Evolutionary conservation across 2,797 vertebrate genomes (phyloP).

Genomic region (Sciurus carolinensis): DNA sequence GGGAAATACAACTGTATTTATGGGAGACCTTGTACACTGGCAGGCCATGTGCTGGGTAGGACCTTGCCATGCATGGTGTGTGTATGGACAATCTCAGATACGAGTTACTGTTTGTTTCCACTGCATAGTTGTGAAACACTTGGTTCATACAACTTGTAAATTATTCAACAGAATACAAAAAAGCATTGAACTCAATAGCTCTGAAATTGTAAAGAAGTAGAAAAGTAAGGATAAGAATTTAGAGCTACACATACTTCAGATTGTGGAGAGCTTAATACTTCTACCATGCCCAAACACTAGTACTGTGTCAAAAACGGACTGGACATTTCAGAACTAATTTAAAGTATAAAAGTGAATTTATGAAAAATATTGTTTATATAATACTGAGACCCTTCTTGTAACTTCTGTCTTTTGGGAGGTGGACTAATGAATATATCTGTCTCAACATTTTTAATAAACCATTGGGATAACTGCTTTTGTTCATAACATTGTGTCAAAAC

Average conservation of each 20-base stretch:
- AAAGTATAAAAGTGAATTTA: slow-evolving; percentile 17
- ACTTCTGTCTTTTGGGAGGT: not conserved
- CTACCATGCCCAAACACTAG: not conserved
- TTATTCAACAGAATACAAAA: not conserved
- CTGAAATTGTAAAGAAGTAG: not conserved
- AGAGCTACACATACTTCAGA: not conserved
- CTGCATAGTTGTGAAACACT: not conserved
- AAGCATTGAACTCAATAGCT: not conserved
- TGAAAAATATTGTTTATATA: slow-evolving; percentile 7
- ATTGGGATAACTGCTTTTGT: not conserved
- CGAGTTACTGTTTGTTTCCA: not conserved
- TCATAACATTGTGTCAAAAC: not conserved
- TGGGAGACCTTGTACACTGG: not conserved
- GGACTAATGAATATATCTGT: not conserved
- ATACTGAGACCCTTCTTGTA: not conserved
- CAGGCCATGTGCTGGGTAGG: not conserved
- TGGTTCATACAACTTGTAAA: not conserved
- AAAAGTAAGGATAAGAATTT: not conserved
- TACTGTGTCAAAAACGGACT: not conserved
- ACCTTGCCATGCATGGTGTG: not conserved
- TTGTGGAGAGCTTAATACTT: not conserved
- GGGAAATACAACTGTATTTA: not conserved
- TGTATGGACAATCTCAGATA: not conserved
- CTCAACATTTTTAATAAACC: not conserved
- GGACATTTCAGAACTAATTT: not conserved